Evolutionary conservation across 2,888 invertebrate genomes (phyloP).

Genomic region (Azorinus chamasolen): DNA sequence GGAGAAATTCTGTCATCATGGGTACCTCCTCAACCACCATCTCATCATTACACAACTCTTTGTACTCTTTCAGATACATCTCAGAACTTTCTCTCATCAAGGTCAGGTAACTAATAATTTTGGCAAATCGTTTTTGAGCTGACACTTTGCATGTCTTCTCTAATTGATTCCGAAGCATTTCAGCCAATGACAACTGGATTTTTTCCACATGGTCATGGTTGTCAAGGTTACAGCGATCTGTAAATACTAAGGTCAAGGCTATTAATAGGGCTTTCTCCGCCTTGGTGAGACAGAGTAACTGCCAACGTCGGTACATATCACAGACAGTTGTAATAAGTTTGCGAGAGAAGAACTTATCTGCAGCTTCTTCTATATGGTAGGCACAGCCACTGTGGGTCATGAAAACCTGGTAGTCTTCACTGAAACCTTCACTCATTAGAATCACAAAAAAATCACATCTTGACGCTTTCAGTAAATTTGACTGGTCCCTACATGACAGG

Average conservation of each 20-base stretch:
- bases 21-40: slow-evolving; percentile 55
- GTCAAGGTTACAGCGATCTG: slow-evolving; percentile 52
- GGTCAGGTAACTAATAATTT: slow-evolving; percentile 47
- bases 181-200: slow-evolving; percentile 36
- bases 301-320: slow-evolving; percentile 47
- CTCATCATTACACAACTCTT: slow-evolving; percentile 51
- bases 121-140: slow-evolving; percentile 35
- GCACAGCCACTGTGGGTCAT: slow-evolving; percentile 50
- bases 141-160: slow-evolving; percentile 21
- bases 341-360: slow-evolving; percentile 61
- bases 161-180: slow-evolving; percentile 39
- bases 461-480: slow-evolving; percentile 53
- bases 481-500: slow-evolving; percentile 50
- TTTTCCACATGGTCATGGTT: slow-evolving; percentile 45
- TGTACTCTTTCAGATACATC: slow-evolving; percentile 50
- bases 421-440: slow-evolving; percentile 50
- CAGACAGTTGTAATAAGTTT: slow-evolving; percentile 36
- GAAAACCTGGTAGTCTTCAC: slow-evolving; percentile 31
- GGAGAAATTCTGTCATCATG: slow-evolving; percentile 53
- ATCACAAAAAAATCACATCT: slow-evolving; percentile 60
- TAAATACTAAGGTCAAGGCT: slow-evolving; percentile 44
- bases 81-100: slow-evolving; percentile 47
- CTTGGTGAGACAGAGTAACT: slow-evolving; percentile 31
- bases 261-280: slow-evolving; percentile 54
- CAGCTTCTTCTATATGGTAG: slow-evolving; percentile 53